Evolutionary conservation across 1,140 invertebrate species (phyloP).

Genomic region (Atopsyche davidsoni): DNA sequence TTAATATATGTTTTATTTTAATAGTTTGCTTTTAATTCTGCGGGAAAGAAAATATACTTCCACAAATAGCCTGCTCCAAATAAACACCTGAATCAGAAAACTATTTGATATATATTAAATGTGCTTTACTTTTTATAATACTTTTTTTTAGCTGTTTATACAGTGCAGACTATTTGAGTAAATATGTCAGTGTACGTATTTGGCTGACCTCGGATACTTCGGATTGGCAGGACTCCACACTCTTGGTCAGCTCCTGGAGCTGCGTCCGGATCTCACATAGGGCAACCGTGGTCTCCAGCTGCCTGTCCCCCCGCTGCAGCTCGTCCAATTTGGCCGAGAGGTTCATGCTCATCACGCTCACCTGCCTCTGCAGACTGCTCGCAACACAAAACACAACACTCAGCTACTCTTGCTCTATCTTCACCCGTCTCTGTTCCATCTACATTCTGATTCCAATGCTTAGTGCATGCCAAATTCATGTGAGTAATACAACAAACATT

Average conservation of each 20-base stretch:
- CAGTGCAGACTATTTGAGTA: too few species aligned
- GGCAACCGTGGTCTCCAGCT: slow-evolving; percentile 83
- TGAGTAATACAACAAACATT: slow-evolving; percentile 12
- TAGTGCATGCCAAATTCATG: slow-evolving; percentile 12
- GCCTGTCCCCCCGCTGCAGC: slow-evolving; percentile 77
- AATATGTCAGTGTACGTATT: too few species aligned
- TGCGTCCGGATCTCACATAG: slow-evolving; percentile 85
- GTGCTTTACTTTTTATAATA: too few species aligned
- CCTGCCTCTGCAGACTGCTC: slow-evolving; percentile 86
- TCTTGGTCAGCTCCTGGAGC: slow-evolving; percentile 86
- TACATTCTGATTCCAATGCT: slow-evolving; percentile 8
- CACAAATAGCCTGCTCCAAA: too few species aligned
- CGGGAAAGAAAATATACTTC: too few species aligned
- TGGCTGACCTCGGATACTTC: slow-evolving; percentile 78
- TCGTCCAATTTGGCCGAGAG: slow-evolving; percentile 86
- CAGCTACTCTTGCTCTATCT: not conserved
- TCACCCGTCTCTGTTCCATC: not conserved
- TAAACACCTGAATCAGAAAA: too few species aligned
- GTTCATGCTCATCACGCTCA: slow-evolving; percentile 94
- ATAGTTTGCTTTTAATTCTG: too few species aligned
- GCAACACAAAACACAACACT: slow-evolving; percentile 8
- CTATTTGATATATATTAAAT: too few species aligned
- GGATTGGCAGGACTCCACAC: slow-evolving; percentile 87
- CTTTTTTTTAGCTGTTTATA: too few species aligned
- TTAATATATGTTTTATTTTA: too few species aligned